A percentile compares a stretch with the other conserved stretches of the same genome.
Evolutionary conservation across 2,888 invertebrate species (phyloP).

Genomic region (Dysmachus trigonus): DNA sequence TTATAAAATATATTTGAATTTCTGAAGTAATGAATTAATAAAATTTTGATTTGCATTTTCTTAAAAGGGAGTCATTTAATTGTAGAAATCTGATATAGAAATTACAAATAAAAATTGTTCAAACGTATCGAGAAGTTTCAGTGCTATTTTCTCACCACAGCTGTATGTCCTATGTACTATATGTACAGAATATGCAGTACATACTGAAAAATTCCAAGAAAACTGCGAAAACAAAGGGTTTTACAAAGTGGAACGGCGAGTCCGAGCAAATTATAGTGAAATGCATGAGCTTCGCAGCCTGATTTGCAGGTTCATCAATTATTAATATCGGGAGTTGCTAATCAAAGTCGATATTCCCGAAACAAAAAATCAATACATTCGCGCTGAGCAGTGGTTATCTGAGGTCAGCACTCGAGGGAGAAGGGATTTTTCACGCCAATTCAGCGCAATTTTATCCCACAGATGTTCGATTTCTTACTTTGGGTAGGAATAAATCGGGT

Average conservation of each 20-base stretch:
- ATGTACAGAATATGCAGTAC: too few species aligned
- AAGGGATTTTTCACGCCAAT: background rate
- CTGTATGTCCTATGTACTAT: too few species aligned
- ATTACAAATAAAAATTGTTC: too few species aligned
- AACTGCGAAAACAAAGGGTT: background rate
- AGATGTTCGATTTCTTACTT: background rate
- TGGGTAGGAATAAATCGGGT: background rate
- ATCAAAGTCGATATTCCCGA: background rate
- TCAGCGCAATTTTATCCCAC: background rate
- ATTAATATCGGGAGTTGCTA: background rate
- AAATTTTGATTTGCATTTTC: too few species aligned
- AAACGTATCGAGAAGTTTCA: too few species aligned
- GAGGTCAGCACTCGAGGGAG: background rate
- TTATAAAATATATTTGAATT: too few species aligned
- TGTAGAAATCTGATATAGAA: too few species aligned
- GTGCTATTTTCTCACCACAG: too few species aligned
- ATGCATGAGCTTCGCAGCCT: background rate
- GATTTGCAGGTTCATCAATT: background rate
- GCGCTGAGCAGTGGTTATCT: background rate
- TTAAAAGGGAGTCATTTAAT: too few species aligned
- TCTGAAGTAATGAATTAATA: too few species aligned
- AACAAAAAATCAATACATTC: conserved; percentile 24
- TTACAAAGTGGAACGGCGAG: background rate
- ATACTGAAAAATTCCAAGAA: too few species aligned
- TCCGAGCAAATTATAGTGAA: background rate